Evolutionary conservation across 2,797 vertebrate species (phyloP).

Genomic region (Siniperca scherzeri): DNA sequence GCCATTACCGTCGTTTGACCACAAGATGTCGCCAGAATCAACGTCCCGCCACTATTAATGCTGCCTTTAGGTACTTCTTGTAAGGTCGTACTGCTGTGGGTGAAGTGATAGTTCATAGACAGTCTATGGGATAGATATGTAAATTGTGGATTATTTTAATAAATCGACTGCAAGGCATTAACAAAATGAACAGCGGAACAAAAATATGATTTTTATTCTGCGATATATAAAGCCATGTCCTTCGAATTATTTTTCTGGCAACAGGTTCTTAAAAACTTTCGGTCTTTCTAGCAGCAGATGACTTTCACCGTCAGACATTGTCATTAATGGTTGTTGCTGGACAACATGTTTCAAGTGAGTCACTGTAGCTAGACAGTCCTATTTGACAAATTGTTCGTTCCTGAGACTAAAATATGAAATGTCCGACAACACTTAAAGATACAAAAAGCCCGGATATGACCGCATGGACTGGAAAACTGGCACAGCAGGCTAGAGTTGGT

Average conservation of each 20-base stretch:
- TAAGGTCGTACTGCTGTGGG: rapidly evolving
- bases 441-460: constrained; percentile 65
- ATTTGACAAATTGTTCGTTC: background rate
- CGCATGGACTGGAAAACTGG: background rate
- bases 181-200: background rate
- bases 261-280: background rate
- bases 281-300: background rate
- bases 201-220: background rate
- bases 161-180: rapidly evolving
- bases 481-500: too few relatives aligned
- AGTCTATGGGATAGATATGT: too few relatives aligned
- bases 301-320: background rate
- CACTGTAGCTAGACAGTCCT: too few relatives aligned
- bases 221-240: background rate
- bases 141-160: background rate
- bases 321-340: background rate
- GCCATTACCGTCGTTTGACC: background rate
- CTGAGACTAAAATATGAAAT: rapidly evolving
- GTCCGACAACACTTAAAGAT: background rate
- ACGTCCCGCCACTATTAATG: rapidly evolving
- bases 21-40: constrained; percentile 64
- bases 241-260: background rate
- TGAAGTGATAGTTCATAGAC: background rate
- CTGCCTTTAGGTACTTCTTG: constrained; percentile 2
- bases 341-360: background rate